Evolutionary conservation across 2,113 vertebrate genomes (phyloP).

Genomic region (Oceanodroma tethys): DNA sequence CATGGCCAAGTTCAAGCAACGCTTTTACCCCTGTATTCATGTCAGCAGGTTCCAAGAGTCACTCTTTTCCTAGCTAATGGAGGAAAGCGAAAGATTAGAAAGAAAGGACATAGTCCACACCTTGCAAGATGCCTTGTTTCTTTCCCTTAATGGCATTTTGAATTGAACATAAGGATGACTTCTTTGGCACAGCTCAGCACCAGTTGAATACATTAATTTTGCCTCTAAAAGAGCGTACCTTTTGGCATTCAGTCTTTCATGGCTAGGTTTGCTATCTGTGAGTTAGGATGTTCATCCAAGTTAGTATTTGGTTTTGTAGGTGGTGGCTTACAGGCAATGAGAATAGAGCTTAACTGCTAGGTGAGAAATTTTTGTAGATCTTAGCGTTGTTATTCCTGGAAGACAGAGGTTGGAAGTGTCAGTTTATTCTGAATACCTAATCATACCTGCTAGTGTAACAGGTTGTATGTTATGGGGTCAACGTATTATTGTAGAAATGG

Average conservation of each 20-base stretch:
- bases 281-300: background rate
- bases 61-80: background rate
- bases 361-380: background rate
- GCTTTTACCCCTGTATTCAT: background rate
- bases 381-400: background rate
- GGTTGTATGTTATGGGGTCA: background rate
- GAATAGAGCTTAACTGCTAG: background rate
- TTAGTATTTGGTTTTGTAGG: background rate
- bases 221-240: background rate
- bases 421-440: background rate
- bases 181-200: background rate
- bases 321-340: background rate
- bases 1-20: background rate
- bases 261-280: background rate
- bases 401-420: background rate
- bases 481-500: background rate
- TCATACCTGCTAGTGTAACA: background rate
- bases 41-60: background rate
- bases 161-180: background rate
- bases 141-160: background rate
- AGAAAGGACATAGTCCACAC: background rate
- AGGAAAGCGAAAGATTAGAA: background rate
- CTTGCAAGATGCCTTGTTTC: background rate
- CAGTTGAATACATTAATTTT: background rate
- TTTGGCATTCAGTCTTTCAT: background rate